These are phyloP conservation scores for Drosophila repleta DNA, from an alignment of 1,140 invertebrate genomes.

Conservation along the genomic window DNA sequence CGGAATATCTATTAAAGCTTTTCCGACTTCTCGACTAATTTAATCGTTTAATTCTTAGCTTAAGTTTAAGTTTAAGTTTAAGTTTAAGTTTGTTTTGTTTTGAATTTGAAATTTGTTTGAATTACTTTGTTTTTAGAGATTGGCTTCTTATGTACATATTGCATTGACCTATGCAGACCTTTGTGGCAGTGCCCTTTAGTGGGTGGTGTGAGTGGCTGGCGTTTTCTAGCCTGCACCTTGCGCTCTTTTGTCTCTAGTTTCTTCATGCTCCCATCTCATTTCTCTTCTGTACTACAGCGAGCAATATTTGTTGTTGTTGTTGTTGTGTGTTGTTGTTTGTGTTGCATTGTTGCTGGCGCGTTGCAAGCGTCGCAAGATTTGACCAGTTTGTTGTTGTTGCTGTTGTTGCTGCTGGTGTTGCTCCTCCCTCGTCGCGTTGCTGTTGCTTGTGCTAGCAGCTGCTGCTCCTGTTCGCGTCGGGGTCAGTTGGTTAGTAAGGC, in stretches of 20 bases:
- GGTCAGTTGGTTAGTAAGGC: constrained; percentile 66
- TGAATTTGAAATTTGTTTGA: constrained; percentile 9
- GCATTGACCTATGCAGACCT: constrained; percentile 34
- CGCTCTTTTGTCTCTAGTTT: constrained; percentile 21
- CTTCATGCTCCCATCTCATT: constrained; percentile 6
- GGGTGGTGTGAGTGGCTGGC: constrained; percentile 1
- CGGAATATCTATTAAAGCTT: constrained; percentile 64
- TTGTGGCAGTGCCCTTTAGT: constrained; percentile 49
- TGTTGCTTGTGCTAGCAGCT: constrained; percentile 57
- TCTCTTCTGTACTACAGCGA: constrained; percentile 50
- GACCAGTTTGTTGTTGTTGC: constrained; percentile 21
- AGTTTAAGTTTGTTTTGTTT: background rate
- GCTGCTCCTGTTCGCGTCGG: constrained; percentile 74
- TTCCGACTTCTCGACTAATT: constrained; percentile 43
- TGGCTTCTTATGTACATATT: constrained; percentile 35
- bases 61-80: background rate
- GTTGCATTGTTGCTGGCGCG: constrained; percentile 63
- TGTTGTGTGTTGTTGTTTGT: constrained; percentile 41
- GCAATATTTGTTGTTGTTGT: constrained; percentile 55
- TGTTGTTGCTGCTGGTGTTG: constrained; percentile 25
- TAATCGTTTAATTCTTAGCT: constrained; percentile 30
- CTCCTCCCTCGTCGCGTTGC: constrained; percentile 9
- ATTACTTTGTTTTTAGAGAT: constrained; percentile 8
- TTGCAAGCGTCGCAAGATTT: constrained; percentile 37
- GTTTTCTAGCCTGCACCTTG: constrained; percentile 4